A percentile compares a stretch with the other conserved stretches of the same genome.
phyloP scores from a whole-genome alignment of 2,113 vertebrate species.

The Lepus americanus region DNA sequence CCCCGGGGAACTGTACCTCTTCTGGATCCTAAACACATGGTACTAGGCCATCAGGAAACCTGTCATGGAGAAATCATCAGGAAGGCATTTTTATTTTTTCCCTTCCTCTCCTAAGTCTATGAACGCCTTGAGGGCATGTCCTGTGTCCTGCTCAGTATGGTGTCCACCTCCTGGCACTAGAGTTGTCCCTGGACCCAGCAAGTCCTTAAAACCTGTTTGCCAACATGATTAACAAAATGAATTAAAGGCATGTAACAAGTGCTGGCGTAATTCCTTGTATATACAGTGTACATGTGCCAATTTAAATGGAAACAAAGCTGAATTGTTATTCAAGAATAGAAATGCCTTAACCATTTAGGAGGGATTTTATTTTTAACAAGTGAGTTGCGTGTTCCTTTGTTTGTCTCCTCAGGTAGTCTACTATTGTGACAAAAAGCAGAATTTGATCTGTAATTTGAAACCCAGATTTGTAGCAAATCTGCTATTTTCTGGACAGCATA shows the following conservation, averaged over 20 bases:
- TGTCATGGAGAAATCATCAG: background rate
- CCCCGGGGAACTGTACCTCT: background rate
- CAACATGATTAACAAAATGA: conserved; percentile 15
- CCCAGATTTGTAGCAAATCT: background rate
- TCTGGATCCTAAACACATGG: background rate
- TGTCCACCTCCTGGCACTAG: background rate
- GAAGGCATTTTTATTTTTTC: background rate
- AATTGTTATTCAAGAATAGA: background rate
- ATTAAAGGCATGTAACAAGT: background rate
- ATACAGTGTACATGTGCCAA: background rate
- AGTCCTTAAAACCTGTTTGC: background rate
- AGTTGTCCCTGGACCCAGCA: background rate
- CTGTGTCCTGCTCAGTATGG: background rate
- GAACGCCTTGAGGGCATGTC: background rate
- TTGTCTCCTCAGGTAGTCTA: background rate
- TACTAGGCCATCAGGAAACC: background rate
- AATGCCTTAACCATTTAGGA: background rate
- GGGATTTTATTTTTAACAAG: background rate
- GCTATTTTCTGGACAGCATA: conserved; percentile 38
- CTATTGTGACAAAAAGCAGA: background rate
- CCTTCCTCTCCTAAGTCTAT: background rate
- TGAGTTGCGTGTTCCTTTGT: background rate
- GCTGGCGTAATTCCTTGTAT: background rate
- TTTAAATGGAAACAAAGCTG: background rate
- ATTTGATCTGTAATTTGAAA: background rate